Evolutionary conservation across 2,113 vertebrate genomes (phyloP), one percentile per base, ranked within the genome.

Genomic region (Scartelaos histophorus): DNA sequence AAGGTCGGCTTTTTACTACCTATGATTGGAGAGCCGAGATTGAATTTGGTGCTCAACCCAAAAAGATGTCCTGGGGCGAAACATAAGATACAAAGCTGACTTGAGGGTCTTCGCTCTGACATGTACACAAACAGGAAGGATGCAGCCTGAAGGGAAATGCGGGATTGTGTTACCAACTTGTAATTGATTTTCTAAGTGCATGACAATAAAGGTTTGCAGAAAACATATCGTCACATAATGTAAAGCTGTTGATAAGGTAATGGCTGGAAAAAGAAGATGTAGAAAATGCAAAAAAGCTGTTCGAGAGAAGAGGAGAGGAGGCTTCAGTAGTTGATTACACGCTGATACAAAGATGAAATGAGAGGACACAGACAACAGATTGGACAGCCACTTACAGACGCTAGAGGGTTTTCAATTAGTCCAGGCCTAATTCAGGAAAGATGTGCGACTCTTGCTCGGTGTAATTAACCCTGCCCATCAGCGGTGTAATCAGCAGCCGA

Each of bases 131-230:
- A 78, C 76, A 81, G 73, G 77, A 80, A 74, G 76, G 78, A 83
- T 72, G 79, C 60, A 61, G 70, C 67, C 70, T 64, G 86, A 73
- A 85, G 71, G 85, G 84, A 82, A 79, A 77, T 71, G 74, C 43
- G 5, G 76, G 73, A 83, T 91, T 82, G 72, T 79, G 74, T 88
- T 90, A 81, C 86, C 74, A 74, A 75, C 79, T 78, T 67, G 75
- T 91, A 89, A 92, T 92, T 88, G 90, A 91, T 91, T 91, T 91
- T 91, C 88, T 80, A 71, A 91, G 88, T 88, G 80, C 85, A 86
- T 88, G 82, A 85, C 81, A 82, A 83, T 54, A 66, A 71, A 82
- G 81, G 71, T 84, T 88, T 89, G 82, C 72, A 77, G 54, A 69
- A 83, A 79, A 86, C 83, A 84, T 60, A 78, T 82, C 80, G 71